Conservation (phyloP, 2,113 vertebrate genomes). For the Hemibagrus wyckioides region DNA sequence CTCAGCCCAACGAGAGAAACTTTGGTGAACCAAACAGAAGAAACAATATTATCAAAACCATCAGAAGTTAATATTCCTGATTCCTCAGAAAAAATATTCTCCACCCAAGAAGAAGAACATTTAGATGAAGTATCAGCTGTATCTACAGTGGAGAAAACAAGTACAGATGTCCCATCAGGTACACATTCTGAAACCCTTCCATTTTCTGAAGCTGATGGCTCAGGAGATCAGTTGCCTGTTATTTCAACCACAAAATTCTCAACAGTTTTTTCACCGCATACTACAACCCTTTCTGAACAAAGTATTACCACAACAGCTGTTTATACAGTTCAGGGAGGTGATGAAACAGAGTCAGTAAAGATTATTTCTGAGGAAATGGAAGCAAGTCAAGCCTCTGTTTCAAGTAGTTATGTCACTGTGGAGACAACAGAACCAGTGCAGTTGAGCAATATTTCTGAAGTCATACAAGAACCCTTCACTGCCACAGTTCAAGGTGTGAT, state of each 20-base stretch:
- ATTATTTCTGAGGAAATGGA: constrained; percentile 7
- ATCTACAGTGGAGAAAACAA: neutral
- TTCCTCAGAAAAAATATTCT: constrained; percentile 2
- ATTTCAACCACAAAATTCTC: constrained; percentile 5
- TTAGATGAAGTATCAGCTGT: constrained; percentile 18
- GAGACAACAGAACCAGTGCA: neutral
- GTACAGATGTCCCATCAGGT: neutral
- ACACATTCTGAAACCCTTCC: constrained; percentile 5
- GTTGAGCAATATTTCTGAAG: neutral
- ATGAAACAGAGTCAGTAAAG: neutral
- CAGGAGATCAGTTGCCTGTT: constrained; percentile 26
- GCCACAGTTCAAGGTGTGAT: neutral
- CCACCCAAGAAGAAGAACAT: neutral
- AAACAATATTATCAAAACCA: neutral
- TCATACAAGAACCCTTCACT: constrained; percentile 31
- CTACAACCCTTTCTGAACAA: neutral
- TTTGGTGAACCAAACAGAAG: constrained; percentile 2
- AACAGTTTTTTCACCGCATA: neutral
- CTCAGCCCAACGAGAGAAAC: neutral
- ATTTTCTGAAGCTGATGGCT: constrained; percentile 28
- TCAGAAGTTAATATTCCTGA: neutral
- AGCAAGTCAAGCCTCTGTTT: neutral
- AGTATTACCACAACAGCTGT: neutral
- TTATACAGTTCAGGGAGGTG: neutral
- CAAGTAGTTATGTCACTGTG: neutral